Conservation (phyloP, 2,797 vertebrate genomes). For the Parotocinclus haroldoi region DNA sequence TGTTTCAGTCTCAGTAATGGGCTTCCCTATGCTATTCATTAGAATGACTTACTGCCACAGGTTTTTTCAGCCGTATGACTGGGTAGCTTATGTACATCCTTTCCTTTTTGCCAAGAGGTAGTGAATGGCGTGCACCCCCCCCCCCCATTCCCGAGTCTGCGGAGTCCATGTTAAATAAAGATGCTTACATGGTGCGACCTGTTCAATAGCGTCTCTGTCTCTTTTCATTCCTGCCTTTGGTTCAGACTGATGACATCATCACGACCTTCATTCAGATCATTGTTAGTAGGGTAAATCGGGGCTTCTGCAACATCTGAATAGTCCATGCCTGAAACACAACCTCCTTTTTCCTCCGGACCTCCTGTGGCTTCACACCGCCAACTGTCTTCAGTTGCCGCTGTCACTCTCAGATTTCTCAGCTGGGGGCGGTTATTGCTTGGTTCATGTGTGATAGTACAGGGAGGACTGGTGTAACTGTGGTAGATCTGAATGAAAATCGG, state of each 20-base stretch:
- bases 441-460: conserved; percentile 28
- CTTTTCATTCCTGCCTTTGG: background rate
- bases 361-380: background rate
- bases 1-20: background rate
- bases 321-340: conserved; percentile 3
- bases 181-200: background rate
- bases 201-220: conserved; percentile 4
- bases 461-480: conserved; percentile 1
- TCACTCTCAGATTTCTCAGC: conserved; percentile 26
- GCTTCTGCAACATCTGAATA: conserved; percentile 1
- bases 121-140: conserved; percentile 15
- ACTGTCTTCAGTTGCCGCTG: conserved; percentile 18
- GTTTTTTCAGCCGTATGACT: conserved; percentile 1
- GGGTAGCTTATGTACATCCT: background rate
- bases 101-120: conserved; percentile 9
- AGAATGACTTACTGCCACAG: background rate
- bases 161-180: conserved; percentile 41
- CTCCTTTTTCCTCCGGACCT: background rate
- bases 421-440: conserved; percentile 25
- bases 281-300: conserved; percentile 41
- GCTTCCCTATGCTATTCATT: background rate
- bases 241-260: background rate
- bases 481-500: conserved; percentile 3
- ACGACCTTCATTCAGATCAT: conserved; percentile 41
- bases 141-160: conserved; percentile 33